Conservation (phyloP, 2,888 invertebrate species). For the Eupithecia pulchellata region DNA sequence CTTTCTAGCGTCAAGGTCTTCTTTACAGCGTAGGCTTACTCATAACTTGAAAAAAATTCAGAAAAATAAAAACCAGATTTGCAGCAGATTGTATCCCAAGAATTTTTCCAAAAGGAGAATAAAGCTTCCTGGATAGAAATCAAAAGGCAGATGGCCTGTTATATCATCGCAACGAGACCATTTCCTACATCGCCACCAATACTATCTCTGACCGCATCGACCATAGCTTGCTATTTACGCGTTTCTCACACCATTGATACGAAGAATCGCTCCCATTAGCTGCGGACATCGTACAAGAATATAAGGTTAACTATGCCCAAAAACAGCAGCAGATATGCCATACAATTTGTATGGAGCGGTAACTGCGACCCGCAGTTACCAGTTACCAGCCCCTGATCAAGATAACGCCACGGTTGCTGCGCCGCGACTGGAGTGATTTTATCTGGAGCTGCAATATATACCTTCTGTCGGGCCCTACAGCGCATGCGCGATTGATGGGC, state of each 20-base stretch:
- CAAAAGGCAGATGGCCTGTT: constrained; percentile 29
- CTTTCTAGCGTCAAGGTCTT: too few relatives aligned
- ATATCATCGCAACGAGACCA: constrained; percentile 40
- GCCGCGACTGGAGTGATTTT: constrained; percentile 72
- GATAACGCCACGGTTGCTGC: constrained; percentile 75
- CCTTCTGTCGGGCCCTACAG: constrained; percentile 61
- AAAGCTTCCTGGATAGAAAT: constrained; percentile 16
- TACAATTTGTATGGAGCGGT: constrained; percentile 82
- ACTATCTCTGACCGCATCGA: constrained; percentile 57
- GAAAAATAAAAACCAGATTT: not conserved
- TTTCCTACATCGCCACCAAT: constrained; percentile 57
- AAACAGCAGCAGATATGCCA: constrained; percentile 80
- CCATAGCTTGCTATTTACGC: constrained; percentile 54
- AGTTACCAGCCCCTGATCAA: constrained; percentile 64
- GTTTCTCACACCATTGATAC: constrained; percentile 71
- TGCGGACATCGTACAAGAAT: constrained; percentile 74
- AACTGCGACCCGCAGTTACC: constrained; percentile 67
- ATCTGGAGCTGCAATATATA: constrained; percentile 71
- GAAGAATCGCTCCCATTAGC: constrained; percentile 78
- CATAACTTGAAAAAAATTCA: not conserved
- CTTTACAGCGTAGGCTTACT: not conserved
- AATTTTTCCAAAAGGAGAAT: not conserved
- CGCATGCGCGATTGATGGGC: constrained; percentile 77
- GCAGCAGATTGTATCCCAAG: not conserved
- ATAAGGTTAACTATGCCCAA: constrained; percentile 84